These are phyloP conservation scores for Siniperca undulata DNA, from an alignment of 2,797 vertebrate species.

Conservation along the genomic window DNA sequence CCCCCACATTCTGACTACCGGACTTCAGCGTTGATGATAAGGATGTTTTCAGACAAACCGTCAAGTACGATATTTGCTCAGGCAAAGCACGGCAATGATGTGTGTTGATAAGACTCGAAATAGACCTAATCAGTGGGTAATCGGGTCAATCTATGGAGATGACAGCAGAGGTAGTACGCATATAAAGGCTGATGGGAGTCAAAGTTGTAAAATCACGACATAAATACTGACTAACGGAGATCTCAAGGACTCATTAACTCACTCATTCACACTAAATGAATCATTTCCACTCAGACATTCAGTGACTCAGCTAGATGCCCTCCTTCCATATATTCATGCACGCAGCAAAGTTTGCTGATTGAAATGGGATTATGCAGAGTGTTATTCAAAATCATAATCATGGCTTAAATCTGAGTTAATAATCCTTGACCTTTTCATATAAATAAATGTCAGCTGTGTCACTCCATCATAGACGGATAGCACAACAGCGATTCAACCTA, in stretches of 20 bases:
- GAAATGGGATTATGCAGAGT: not conserved
- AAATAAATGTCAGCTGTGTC: constrained; percentile 40
- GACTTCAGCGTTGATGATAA: constrained; percentile 18
- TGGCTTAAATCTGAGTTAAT: constrained; percentile 17
- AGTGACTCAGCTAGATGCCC: constrained; percentile 20
- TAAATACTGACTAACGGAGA: constrained; percentile 31
- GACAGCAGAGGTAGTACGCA: constrained; percentile 13
- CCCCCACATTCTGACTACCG: not conserved
- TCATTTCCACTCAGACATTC: constrained; percentile 40
- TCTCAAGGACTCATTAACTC: constrained; percentile 54
- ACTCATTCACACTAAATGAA: constrained; percentile 38
- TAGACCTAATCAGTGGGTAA: constrained; percentile 41
- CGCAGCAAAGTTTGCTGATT: constrained; percentile 17
- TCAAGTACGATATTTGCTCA: constrained; percentile 18
- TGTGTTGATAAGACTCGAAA: constrained; percentile 41
- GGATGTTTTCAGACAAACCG: constrained; percentile 57
- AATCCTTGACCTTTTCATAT: constrained; percentile 37
- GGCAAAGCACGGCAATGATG: not conserved
- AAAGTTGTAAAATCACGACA: constrained; percentile 37
- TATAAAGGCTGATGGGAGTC: constrained; percentile 27
- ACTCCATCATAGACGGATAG: constrained; percentile 22
- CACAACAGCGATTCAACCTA: not conserved
- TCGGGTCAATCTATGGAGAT: constrained; percentile 41
- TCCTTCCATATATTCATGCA: constrained; percentile 18
- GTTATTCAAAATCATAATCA: constrained; percentile 28